phyloP scores from a whole-genome alignment of 37 sponge, comb jelly and placozoan genomes.

The Beroe forskalii region DNA sequence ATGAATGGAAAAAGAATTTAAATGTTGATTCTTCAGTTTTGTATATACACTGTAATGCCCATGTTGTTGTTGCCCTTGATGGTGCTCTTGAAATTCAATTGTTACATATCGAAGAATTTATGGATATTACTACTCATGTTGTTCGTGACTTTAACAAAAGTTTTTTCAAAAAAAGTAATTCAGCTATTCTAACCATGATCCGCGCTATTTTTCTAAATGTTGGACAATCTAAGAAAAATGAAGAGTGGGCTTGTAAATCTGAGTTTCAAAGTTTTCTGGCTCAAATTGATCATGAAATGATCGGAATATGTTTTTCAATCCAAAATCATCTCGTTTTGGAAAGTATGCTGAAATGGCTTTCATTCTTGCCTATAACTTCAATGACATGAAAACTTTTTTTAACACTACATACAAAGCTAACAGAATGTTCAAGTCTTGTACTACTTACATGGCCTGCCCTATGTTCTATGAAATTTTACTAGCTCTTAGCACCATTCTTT shows the following conservation, averaged over 20 bases:
- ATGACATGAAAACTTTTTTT: background rate
- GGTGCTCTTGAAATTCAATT: too few species aligned
- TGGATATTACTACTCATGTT: background rate
- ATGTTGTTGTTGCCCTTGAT: too few species aligned
- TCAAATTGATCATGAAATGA: background rate
- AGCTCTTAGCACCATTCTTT: background rate
- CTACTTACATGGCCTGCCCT: background rate
- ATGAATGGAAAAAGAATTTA: too few species aligned
- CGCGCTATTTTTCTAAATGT: background rate
- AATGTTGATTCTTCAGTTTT: too few species aligned
- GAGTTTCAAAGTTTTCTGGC: background rate
- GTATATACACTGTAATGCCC: too few species aligned
- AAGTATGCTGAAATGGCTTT: background rate
- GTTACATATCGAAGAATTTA: background rate
- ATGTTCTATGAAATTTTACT: background rate
- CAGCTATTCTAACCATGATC: background rate
- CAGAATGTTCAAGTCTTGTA: background rate
- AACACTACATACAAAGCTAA: background rate
- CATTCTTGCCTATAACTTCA: background rate
- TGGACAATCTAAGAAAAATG: background rate
- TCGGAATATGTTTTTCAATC: background rate
- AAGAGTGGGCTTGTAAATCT: background rate
- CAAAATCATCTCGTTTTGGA: background rate
- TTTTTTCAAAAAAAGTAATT: background rate
- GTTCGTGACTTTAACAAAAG: background rate